phyloP scores from a whole-genome alignment of 2,888 invertebrate genomes.

The Girardia tigrina region DNA sequence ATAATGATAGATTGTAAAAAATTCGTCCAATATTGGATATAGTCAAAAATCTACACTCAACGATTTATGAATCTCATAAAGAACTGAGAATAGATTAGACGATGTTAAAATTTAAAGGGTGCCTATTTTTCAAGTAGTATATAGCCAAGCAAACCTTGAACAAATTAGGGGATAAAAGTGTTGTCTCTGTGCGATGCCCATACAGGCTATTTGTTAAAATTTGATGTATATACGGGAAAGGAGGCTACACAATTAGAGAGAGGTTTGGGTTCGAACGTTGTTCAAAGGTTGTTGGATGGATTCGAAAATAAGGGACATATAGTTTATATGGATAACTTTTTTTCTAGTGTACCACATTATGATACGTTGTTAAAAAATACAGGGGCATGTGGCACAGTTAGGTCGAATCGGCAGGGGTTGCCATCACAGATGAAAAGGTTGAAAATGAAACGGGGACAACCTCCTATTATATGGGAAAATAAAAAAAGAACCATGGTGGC shows the following conservation, averaged over 20 bases:
- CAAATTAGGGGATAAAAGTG: background rate
- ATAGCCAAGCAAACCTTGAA: background rate
- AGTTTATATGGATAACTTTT: background rate
- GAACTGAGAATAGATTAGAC: background rate
- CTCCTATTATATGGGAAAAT: background rate
- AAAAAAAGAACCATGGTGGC: background rate
- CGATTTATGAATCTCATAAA: too few species aligned
- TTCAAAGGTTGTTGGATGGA: background rate
- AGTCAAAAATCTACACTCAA: too few species aligned
- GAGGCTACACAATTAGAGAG: background rate
- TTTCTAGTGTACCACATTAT: background rate
- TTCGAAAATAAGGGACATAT: background rate
- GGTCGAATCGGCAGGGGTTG: background rate
- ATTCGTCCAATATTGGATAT: too few species aligned
- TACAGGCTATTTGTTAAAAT: background rate
- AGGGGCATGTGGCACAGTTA: background rate
- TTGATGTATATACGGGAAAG: background rate
- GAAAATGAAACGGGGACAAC: background rate
- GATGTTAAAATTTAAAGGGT: background rate
- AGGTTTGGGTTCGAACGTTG: background rate
- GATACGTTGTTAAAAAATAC: background rate
- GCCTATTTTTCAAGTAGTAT: background rate
- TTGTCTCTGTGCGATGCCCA: background rate
- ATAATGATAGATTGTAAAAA: too few species aligned
- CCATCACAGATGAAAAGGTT: background rate